These are phyloP conservation scores for Telenomus remus DNA, from an alignment of 1,140 invertebrate genomes.

Conservation along the genomic window DNA sequence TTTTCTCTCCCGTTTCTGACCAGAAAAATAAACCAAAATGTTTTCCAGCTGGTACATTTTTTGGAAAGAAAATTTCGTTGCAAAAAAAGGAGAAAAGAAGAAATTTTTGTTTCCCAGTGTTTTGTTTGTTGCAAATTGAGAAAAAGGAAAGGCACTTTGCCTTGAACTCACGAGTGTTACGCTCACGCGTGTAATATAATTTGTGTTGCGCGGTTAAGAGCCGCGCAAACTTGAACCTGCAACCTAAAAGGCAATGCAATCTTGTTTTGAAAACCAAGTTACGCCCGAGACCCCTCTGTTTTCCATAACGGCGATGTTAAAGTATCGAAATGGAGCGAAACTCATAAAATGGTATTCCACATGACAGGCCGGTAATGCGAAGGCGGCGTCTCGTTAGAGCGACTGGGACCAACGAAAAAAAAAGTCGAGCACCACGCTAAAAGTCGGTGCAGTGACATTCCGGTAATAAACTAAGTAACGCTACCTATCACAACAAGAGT, in stretches of 20 bases:
- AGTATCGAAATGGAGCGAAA: slow-evolving; percentile 46
- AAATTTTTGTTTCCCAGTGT: not conserved
- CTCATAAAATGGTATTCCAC: slow-evolving; percentile 40
- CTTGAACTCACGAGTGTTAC: slow-evolving; percentile 1
- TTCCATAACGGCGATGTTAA: slow-evolving; percentile 32
- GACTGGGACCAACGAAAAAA: slow-evolving; percentile 19
- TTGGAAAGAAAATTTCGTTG: no score
- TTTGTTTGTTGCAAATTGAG: not conserved
- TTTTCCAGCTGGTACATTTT: no score
- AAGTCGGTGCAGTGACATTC: slow-evolving; percentile 17
- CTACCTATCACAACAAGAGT: slow-evolving; percentile 3
- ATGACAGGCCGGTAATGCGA: slow-evolving; percentile 38
- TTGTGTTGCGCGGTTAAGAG: slow-evolving; percentile 22
- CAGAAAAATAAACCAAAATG: no score
- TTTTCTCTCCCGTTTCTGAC: no score
- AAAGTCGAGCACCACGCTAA: slow-evolving; percentile 16
- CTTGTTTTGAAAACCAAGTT: slow-evolving; percentile 40
- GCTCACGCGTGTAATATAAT: slow-evolving; percentile 23
- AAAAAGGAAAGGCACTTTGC: not conserved
- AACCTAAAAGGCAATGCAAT: slow-evolving; percentile 44
- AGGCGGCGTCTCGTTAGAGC: slow-evolving; percentile 23
- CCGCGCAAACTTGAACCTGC: slow-evolving; percentile 31
- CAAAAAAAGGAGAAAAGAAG: not conserved
- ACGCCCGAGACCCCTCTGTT: slow-evolving; percentile 29
- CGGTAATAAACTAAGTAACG: slow-evolving; percentile 9